Evolutionary conservation across 2,113 vertebrate genomes (phyloP).

Genomic region (Notarius quadriscutis): DNA sequence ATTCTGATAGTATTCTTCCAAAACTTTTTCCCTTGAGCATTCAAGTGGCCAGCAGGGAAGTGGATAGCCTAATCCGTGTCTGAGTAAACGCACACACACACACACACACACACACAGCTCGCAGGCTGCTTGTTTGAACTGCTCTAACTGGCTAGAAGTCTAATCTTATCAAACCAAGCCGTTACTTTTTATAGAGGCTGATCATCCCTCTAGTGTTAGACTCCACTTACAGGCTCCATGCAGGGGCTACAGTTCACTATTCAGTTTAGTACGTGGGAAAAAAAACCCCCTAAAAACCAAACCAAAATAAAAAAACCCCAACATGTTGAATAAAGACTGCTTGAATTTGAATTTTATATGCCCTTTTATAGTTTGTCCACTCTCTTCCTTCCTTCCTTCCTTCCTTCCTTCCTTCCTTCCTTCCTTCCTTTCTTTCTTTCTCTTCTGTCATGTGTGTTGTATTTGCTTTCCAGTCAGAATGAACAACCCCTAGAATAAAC

Average conservation of each 20-base stretch:
- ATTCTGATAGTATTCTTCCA: no score
- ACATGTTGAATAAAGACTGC: neutral
- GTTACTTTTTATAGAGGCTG: constrained; percentile 50
- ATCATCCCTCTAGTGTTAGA: constrained; percentile 33
- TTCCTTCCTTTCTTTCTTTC: neutral
- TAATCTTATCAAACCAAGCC: constrained; percentile 56
- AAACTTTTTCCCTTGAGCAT: neutral
- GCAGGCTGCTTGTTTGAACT: constrained; percentile 33
- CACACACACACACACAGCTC: constrained; percentile 14
- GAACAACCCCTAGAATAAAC: neutral
- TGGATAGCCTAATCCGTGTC: constrained; percentile 3
- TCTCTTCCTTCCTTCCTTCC: neutral
- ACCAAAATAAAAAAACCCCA: neutral
- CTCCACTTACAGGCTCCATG: constrained; percentile 1
- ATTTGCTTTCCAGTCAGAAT: neutral
- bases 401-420: neutral
- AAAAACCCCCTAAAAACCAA: neutral
- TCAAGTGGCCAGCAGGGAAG: neutral
- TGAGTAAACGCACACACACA: constrained; percentile 23
- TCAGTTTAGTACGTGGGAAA: neutral
- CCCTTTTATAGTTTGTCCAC: neutral
- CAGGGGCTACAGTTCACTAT: neutral
- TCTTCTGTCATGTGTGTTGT: neutral
- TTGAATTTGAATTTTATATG: neutral
- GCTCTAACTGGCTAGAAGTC: constrained; percentile 27